Evolutionary conservation across 53 echinoderm and acorn worm genomes (phyloP), one percentile per base, ranked within the genome.

Genomic region (Hippasteria phrygiana): DNA sequence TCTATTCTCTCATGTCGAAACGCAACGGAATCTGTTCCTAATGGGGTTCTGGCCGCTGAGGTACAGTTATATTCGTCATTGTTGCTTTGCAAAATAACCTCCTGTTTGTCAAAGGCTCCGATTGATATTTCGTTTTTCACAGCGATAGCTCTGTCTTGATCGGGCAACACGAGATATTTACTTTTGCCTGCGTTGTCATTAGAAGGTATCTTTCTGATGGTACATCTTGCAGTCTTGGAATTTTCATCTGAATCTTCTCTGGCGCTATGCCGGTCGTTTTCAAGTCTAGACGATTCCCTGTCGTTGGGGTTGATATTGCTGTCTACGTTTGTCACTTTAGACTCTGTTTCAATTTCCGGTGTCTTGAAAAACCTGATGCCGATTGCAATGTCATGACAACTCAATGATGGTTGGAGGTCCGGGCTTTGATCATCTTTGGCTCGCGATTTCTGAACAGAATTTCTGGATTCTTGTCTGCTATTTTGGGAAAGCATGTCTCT

Each of bases 371-470:
- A 48, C 38, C 54, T 16, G 67, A 71, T 71, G 29, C 67, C 85
- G 33, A 71, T 85, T 7, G 85, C 71, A 17, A 85, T 38, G 53
- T 85, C 85, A 6, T 41, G 85, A 70, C 16, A 51, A 70, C 33
- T 22, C 36, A 50, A 20, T 12, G 81, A 64, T 42, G 16, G 24
- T 4, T 82, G 33, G 14, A 41, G 27, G 24, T 80, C 63, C 6
- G 46, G 20, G 34, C 26, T 5, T 43, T 31, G 65, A 13, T 47
- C 45, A 16, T 29, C 14, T 18, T 20, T 14, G 12, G 33, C 16
- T 32, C 43, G 82, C 9, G 50, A 76, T 2, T 4, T 32, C 9
- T 32, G 50, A 32, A 5, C 37, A 50, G 3, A 50, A 31, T 17
- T 0, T 34, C 17, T 51, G 13, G 53, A 32, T 50, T 76, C 54